Conservation (phyloP, 2,113 vertebrate genomes). For the Mugil cephalus region DNA sequence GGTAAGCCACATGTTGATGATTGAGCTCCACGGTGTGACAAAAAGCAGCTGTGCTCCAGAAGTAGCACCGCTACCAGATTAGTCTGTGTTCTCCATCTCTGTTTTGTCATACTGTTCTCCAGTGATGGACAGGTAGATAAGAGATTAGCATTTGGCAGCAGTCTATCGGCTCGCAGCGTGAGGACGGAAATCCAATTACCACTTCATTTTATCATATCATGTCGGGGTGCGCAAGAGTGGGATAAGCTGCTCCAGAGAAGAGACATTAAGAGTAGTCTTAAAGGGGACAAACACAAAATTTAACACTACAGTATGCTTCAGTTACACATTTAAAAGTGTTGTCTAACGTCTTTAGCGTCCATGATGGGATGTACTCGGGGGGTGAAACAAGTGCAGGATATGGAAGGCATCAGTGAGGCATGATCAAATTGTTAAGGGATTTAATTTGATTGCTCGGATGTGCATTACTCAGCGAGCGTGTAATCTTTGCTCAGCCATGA, state of each 20-base stretch:
- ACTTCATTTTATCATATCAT: slow-evolving; percentile 55
- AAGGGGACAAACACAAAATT: slow-evolving; percentile 17
- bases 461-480: neutral
- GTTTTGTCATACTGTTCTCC: slow-evolving; percentile 22
- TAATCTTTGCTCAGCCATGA: neutral
- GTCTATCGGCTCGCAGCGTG: slow-evolving; percentile 67
- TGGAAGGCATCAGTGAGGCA: neutral
- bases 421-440: slow-evolving; percentile 15
- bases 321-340: slow-evolving; percentile 1
- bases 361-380: neutral
- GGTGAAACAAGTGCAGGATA: neutral
- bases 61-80: slow-evolving; percentile 30
- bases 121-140: slow-evolving; percentile 63
- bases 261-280: slow-evolving; percentile 1
- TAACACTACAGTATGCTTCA: neutral
- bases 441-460: slow-evolving; percentile 15
- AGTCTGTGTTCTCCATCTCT: slow-evolving; percentile 22
- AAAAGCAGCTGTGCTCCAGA: slow-evolving; percentile 49
- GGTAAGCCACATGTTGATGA: slow-evolving; percentile 25
- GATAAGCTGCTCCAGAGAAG: slow-evolving; percentile 32
- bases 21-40: slow-evolving; percentile 41
- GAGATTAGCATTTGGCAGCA: slow-evolving; percentile 53
- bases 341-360: neutral
- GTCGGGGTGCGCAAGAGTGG: slow-evolving; percentile 22
- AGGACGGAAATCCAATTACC: slow-evolving; percentile 73